phyloP scores from a whole-genome alignment of 1,140 invertebrate species.

The Melanaphis sacchari region DNA sequence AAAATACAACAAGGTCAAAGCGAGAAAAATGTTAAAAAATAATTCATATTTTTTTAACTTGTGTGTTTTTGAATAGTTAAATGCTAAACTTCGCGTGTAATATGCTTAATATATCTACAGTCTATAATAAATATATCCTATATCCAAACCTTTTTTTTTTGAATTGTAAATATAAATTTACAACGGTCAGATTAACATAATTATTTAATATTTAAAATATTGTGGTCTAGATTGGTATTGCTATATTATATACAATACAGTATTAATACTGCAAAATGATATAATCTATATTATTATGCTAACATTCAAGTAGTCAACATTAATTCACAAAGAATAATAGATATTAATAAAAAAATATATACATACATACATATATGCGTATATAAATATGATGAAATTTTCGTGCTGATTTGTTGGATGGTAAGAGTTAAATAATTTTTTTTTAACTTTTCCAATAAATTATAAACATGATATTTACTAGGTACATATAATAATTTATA shows the following conservation, averaged over 20 bases:
- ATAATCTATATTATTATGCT: not conserved
- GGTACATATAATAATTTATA: not conserved
- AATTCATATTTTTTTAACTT: not conserved
- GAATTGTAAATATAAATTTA: not conserved
- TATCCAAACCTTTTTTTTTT: not conserved
- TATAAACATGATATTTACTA: not conserved
- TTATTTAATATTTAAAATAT: slow-evolving; percentile 17
- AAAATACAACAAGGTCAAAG: slow-evolving; percentile 40
- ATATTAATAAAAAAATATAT: not conserved
- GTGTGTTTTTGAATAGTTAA: not conserved
- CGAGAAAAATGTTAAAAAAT: slow-evolving; percentile 25
- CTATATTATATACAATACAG: not conserved
- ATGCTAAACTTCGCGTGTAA: not conserved
- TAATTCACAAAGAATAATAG: not conserved
- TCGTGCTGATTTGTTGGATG: no score
- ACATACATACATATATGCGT: no score
- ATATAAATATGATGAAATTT: not conserved
- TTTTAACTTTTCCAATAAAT: not conserved
- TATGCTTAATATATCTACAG: slow-evolving; percentile 20
- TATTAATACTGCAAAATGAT: not conserved
- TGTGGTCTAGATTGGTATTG: not conserved
- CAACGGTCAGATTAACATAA: not conserved
- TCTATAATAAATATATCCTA: not conserved
- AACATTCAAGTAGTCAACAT: not conserved
- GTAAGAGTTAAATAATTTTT: not conserved